These are phyloP conservation scores for Noctua pronuba DNA, from an alignment of 2,888 invertebrate genomes.

Conservation along the genomic window DNA sequence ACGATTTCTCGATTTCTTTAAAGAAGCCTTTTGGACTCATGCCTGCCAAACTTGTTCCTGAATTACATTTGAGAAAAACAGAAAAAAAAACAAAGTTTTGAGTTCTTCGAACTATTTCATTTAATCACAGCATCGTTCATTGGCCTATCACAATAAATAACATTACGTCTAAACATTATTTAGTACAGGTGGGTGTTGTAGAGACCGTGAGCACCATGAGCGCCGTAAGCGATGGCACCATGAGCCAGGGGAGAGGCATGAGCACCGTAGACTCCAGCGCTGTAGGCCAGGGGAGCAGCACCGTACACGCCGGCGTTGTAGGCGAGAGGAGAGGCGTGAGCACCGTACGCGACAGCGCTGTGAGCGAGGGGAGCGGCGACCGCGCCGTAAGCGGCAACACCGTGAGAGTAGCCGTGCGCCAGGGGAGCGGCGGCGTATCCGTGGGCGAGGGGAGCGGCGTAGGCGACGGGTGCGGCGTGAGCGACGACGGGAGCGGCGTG, in stretches of 20 bases:
- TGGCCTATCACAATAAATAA: constrained; percentile 70
- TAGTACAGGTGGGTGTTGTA: constrained; percentile 69
- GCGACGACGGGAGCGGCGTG: constrained; percentile 76
- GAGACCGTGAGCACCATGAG: constrained; percentile 57
- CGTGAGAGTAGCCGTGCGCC: constrained; percentile 7
- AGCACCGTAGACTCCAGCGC: constrained; percentile 50
- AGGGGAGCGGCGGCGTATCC: constrained; percentile 64
- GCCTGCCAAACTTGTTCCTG: not conserved
- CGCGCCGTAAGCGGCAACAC: constrained; percentile 33
- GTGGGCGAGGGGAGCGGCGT: constrained; percentile 68
- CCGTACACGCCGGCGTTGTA: constrained; percentile 56
- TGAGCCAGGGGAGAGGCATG: constrained; percentile 57
- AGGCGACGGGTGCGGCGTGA: constrained; percentile 76
- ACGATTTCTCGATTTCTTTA: not conserved
- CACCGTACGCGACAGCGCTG: constrained; percentile 30
- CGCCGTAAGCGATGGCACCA: constrained; percentile 60
- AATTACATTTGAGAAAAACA: not conserved
- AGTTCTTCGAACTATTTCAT: constrained; percentile 61
- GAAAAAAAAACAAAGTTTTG: not conserved
- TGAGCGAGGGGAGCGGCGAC: constrained; percentile 34
- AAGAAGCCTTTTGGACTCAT: not conserved
- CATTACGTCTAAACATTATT: constrained; percentile 56
- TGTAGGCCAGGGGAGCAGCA: constrained; percentile 49
- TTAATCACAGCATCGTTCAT: constrained; percentile 74
- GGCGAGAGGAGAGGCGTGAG: constrained; percentile 38